Evolutionary conservation across 2,113 vertebrate genomes (phyloP), one percentile per base, ranked within the genome.

Genomic region (Turdus rufiventris): DNA sequence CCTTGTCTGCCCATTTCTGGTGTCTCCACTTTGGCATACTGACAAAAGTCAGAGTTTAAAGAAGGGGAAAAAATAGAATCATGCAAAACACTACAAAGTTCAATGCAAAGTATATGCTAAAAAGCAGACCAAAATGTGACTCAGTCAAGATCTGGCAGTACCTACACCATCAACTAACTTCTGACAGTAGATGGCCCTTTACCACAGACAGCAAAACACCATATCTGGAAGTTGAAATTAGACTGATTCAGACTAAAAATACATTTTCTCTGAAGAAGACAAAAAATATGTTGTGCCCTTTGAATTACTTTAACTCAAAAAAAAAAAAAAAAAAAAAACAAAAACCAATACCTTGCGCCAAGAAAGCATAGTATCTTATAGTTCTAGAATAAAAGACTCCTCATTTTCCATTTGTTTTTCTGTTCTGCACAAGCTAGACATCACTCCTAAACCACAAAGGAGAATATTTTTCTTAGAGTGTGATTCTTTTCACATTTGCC

Each of bases 51-150:
- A 38, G 16, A 75, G 8, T 47, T 54, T 36, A 50, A 74, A 83
- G 21, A 56, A 53, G 2, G 6, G 6, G 6, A 28, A 50, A 82
- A 82, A 88, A 18, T 1, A 20, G 14, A 72, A 72, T 58, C 5
- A 23, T 14, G 2, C 10, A 71, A 50, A 84, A 50, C 4, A 38
- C 12, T 17, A 58, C 25, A 18, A 19, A 5, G 2, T 53, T 76
- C 5, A 5, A 38, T 3, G 2, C 6, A 71, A 90, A 76, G 14
- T 25, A 40, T 0, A 0, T 26, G 48, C 36, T 9, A 29, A 50
- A 73, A 88, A 68, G 24, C 18, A 54, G 8, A 74, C 5, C 12
- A 34, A 84, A 84, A 75, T 12, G 29, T 36, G 48, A 42, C 5
- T 23, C 26, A 38, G 5, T 31, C 60, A 60, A 78, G 26, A 47